Conservation (phyloP, 2,113 vertebrate species). For the Orientallactaga bullata region DNA sequence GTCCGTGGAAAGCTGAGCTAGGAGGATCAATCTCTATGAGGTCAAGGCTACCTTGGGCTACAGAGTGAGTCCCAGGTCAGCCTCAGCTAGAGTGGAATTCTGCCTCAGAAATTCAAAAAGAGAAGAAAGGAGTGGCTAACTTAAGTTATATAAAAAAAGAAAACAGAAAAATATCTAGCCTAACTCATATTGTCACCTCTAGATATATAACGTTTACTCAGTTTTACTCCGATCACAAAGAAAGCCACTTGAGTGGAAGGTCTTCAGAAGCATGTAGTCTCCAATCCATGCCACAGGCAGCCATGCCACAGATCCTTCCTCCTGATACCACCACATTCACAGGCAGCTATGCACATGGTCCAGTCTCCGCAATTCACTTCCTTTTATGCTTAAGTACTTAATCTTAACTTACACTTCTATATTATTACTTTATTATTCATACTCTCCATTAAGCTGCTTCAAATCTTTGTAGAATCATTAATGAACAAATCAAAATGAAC, state of each 20-base stretch:
- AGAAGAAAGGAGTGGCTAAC: too few relatives aligned
- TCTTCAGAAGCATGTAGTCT: neutral
- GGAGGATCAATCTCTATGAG: too few relatives aligned
- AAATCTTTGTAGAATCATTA: slow-evolving; percentile 6
- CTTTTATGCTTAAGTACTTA: neutral
- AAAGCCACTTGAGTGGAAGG: neutral
- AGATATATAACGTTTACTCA: neutral
- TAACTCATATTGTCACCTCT: slow-evolving; percentile 28
- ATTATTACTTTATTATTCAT: slow-evolving; percentile 1
- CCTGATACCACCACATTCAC: neutral
- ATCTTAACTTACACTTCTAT: neutral
- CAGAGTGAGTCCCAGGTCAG: too few relatives aligned
- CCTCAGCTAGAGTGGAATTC: too few relatives aligned
- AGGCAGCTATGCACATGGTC: neutral
- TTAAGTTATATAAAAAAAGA: too few relatives aligned
- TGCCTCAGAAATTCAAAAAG: too few relatives aligned
- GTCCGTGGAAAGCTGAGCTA: too few relatives aligned
- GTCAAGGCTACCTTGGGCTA: too few relatives aligned
- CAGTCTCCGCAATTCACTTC: too few relatives aligned
- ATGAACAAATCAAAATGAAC: too few relatives aligned
- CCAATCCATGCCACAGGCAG: neutral
- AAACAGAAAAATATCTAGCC: neutral
- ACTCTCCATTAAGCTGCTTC: neutral
- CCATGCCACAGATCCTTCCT: neutral
- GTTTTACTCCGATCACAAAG: neutral